Base-by-base conservation (phyloP, 1,140 invertebrate species). In the Drosophila yakuba region DNA sequence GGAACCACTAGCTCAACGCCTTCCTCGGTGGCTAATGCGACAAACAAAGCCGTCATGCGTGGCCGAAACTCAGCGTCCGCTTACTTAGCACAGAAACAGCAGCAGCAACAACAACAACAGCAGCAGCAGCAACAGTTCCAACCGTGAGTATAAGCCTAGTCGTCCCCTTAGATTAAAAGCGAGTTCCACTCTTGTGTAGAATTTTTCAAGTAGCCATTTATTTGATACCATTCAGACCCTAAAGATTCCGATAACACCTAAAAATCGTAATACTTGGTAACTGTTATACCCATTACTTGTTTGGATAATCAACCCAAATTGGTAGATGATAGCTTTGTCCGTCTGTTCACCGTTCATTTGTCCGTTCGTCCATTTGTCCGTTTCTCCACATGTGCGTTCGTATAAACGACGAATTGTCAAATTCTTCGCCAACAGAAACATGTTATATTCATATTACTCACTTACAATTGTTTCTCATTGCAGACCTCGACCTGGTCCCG, bases 401-500 rank as follows among this genome's bases (percentile, higher is more conserved):
- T 8, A 32, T 32, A 32, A 32, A 2, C 7, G 7, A 17, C 17
- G 17, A 17, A 17, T 17, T 17, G 17, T 17, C 7, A 32, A 7
- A 32, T 32, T 32, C 28, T 7, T 32, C 28, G 28, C 7, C 28
- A 32, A 32, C 6, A 32, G 28, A 32, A 32, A 32, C 28, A 10
- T 20, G 6, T 20, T 1, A 10, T 47, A 10, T 15, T 3, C 32
- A 17, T 4, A 35, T 51, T 51, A 51, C 28, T 50, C 41, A 50
- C 11, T 11, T 39, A 28, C 14, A 10, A 8, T 15, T 14, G 10
- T 7, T 14, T 11, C 14, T 7, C 25, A 5, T 55, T 45, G n/a
- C 32, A 89, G 83, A 10, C 45, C 64, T 44, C 69, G 71, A 14
- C 57, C 74, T 43, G 61, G 63, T 6, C 64, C 75, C 47, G 51